Evolutionary conservation across 1,140 invertebrate species (phyloP).

Genomic region (Ladona fulva): DNA sequence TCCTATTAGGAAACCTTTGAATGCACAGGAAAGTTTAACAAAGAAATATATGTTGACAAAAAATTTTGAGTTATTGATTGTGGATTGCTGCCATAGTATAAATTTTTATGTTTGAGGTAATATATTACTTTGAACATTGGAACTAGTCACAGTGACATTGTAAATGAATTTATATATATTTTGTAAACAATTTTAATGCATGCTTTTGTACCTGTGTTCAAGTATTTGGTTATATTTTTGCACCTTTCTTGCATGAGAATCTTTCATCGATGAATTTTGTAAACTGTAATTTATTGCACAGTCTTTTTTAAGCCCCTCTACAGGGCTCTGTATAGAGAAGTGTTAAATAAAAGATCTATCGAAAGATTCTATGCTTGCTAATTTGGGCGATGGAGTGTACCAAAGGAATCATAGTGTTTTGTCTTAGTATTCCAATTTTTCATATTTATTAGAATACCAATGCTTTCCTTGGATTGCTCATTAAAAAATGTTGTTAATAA

Average conservation of each 20-base stretch:
- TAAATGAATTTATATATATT: neutral
- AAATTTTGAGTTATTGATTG: neutral
- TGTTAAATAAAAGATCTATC: neutral
- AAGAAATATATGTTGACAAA: too few species aligned
- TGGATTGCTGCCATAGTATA: neutral
- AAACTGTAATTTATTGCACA: slow-evolving; percentile 7
- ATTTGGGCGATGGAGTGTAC: too few species aligned
- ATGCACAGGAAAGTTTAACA: neutral
- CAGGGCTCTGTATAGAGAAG: neutral
- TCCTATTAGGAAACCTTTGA: neutral
- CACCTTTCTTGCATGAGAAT: neutral
- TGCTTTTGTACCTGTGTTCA: slow-evolving; percentile 1
- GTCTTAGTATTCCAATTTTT: too few species aligned
- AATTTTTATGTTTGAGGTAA: neutral
- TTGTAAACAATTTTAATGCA: neutral
- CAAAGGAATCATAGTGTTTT: too few species aligned
- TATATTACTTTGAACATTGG: neutral
- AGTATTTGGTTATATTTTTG: slow-evolving; percentile 5
- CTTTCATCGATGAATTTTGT: neutral
- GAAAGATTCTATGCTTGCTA: too few species aligned
- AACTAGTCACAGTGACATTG: neutral
- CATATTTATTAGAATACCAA: too few species aligned
- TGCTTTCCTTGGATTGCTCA: too few species aligned
- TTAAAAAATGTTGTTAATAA: too few species aligned
- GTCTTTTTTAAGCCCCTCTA: slow-evolving; percentile 1